phyloP scores from a whole-genome alignment of 2,113 vertebrate genomes.

The Dipodomys spectabilis region DNA sequence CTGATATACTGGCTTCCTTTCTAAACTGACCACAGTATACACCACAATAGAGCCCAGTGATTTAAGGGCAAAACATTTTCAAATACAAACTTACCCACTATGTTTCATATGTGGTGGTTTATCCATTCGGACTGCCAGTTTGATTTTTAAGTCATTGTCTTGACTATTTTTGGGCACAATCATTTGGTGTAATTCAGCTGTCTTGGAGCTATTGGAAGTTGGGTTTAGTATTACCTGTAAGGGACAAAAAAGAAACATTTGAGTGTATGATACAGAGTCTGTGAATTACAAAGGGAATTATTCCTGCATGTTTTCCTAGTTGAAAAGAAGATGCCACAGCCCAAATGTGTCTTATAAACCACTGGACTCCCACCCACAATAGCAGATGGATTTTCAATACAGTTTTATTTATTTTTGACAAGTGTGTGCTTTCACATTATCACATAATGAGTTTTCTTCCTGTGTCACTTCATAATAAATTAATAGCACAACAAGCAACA shows the following conservation, averaged over 20 bases:
- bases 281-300: background rate
- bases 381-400: constrained; percentile 61
- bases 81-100: constrained; percentile 91
- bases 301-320: constrained; percentile 38
- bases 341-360: constrained; percentile 46
- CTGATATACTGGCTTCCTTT: background rate
- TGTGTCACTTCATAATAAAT: constrained; percentile 73
- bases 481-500: constrained; percentile 46
- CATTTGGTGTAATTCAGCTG: constrained; percentile 96
- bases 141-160: constrained; percentile 95
- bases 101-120: constrained; percentile 99
- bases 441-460: constrained; percentile 65
- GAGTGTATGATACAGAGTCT: background rate
- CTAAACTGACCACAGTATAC: background rate
- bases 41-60: background rate
- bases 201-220: constrained; percentile 94
- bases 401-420: constrained; percentile 70
- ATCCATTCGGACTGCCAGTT: constrained; percentile 97
- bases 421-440: constrained; percentile 70
- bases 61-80: background rate
- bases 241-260: constrained; percentile 67
- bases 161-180: constrained; percentile 95
- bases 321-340: constrained; percentile 24
- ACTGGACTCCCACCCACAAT: constrained; percentile 29
- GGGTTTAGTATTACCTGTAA: constrained; percentile 94